Percentiles rank a stretch among this genome's conserved stretches.
These are phyloP conservation scores for Apantesis nais DNA, from an alignment of 2,888 invertebrate species.

Conservation along the genomic window DNA sequence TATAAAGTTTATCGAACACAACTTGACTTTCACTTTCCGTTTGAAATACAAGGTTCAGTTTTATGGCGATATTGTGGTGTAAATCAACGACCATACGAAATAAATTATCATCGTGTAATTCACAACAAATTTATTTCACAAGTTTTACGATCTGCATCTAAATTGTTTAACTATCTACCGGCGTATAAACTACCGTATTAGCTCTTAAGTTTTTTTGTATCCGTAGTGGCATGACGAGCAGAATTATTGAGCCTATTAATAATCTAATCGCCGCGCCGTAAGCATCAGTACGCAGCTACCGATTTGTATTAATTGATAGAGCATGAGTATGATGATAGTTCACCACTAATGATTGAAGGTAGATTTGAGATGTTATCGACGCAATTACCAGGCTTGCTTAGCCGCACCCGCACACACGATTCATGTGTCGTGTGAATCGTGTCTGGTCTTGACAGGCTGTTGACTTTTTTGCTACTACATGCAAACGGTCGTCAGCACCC, in stretches of 20 bases:
- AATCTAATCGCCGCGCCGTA: slow-evolving; percentile 71
- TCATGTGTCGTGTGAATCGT: slow-evolving; percentile 6
- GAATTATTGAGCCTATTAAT: slow-evolving; percentile 78
- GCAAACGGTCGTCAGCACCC: background rate
- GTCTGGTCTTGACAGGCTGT: slow-evolving; percentile 4
- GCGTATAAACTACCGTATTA: slow-evolving; percentile 28
- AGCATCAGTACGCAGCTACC: slow-evolving; percentile 74
- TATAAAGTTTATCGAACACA: slow-evolving; percentile 48
- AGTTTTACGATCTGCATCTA: background rate
- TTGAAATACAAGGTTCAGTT: slow-evolving; percentile 27
- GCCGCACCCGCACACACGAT: slow-evolving; percentile 13
- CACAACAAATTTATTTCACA: background rate
- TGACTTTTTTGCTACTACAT: background rate
- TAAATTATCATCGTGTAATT: slow-evolving; percentile 2
- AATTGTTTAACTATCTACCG: background rate
- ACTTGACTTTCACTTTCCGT: slow-evolving; percentile 37
- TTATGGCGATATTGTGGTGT: background rate
- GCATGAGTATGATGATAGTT: slow-evolving; percentile 75
- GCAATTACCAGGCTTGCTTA: slow-evolving; percentile 70
- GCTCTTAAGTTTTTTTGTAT: slow-evolving; percentile 51
- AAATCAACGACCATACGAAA: background rate
- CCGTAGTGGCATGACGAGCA: slow-evolving; percentile 66
- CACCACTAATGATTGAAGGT: slow-evolving; percentile 78
- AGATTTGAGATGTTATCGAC: slow-evolving; percentile 81
- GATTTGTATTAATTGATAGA: slow-evolving; percentile 83